Percentiles rank a stretch among this genome's conserved stretches.
Conservation (phyloP, 1,140 invertebrate species). For the Tetramorium simillimum region DNA sequence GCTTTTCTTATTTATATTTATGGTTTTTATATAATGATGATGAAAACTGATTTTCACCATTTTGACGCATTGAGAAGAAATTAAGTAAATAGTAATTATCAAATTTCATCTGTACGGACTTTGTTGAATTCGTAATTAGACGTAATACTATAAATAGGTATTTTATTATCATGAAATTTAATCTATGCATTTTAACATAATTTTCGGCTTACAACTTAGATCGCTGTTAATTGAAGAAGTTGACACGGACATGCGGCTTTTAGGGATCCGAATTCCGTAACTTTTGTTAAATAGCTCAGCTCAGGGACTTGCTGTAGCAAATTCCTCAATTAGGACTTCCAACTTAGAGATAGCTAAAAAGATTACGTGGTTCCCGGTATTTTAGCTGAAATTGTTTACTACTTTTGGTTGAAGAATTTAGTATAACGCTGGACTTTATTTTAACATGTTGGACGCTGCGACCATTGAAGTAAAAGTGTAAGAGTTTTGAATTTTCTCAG, state of each 20-base stretch:
- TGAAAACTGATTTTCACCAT: neutral
- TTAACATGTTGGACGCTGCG: neutral
- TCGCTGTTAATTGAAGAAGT: conserved; percentile 42
- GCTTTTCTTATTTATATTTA: neutral
- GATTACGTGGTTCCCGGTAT: conserved; percentile 10
- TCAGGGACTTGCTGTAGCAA: conserved; percentile 23
- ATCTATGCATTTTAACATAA: conserved; percentile 28
- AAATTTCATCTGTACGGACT: neutral
- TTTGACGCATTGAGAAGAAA: neutral
- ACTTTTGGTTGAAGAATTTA: neutral
- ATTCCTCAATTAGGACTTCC: conserved; percentile 41
- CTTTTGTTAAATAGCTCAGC: conserved; percentile 50
- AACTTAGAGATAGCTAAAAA: conserved; percentile 44
- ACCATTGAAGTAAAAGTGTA: neutral
- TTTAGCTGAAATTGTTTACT: conserved; percentile 7
- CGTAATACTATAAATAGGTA: neutral
- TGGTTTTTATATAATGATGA: neutral
- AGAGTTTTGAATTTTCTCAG: no score
- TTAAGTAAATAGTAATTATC: neutral
- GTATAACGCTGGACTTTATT: neutral
- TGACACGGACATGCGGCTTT: conserved; percentile 29
- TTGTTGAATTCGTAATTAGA: neutral
- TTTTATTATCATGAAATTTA: neutral
- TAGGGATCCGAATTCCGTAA: conserved; percentile 38
- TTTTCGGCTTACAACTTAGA: neutral